Conservation (phyloP, 1,140 invertebrate genomes). For the Aphis craccivora region DNA sequence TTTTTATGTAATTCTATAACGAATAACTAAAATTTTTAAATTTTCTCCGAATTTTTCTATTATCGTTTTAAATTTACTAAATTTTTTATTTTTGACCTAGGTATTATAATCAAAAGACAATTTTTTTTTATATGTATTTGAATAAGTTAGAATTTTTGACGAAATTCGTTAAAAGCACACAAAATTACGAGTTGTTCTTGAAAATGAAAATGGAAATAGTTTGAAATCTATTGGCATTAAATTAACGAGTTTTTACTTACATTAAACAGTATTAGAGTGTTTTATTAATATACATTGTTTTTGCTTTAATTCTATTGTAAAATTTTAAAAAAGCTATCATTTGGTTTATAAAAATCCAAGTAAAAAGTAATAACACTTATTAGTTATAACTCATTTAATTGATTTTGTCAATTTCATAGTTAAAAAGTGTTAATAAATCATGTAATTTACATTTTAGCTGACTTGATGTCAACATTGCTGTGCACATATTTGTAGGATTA, state of each 20-base stretch:
- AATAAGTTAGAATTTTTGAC: too few relatives aligned
- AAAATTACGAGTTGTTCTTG: too few relatives aligned
- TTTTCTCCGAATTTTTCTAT: too few relatives aligned
- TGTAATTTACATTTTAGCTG: not conserved
- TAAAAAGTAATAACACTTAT: not conserved
- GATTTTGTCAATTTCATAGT: not conserved
- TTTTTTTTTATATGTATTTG: too few relatives aligned
- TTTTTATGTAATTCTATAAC: too few relatives aligned
- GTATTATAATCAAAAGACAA: too few relatives aligned
- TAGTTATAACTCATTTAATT: not conserved
- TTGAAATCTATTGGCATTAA: not conserved
- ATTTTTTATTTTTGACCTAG: too few relatives aligned
- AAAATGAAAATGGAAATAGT: too few relatives aligned
- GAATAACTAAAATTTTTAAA: too few relatives aligned
- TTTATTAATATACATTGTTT: not conserved
- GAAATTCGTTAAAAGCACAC: too few relatives aligned
- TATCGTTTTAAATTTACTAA: too few relatives aligned
- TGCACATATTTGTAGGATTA: not conserved
- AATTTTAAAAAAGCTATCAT: constrained; percentile 37
- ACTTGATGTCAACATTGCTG: not conserved
- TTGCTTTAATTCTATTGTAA: not conserved
- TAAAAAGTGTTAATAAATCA: not conserved
- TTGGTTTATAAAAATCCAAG: not conserved
- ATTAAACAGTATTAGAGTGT: not conserved
- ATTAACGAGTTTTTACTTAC: not conserved